Conservation (phyloP, 2,888 invertebrate species). For the Biston stratarius region DNA sequence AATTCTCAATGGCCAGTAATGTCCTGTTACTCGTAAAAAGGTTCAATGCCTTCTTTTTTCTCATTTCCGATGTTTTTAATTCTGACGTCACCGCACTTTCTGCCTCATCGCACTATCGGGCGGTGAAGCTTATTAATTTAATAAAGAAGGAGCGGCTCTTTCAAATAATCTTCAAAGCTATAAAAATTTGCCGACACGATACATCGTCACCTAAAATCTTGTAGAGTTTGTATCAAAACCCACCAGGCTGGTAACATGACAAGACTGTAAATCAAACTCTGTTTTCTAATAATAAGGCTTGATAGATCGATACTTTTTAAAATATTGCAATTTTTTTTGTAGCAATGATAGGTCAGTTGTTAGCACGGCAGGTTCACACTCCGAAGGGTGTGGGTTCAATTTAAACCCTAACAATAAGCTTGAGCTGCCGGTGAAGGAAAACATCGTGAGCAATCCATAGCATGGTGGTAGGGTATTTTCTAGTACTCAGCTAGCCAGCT, state of each 20-base stretch:
- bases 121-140: conserved; percentile 23
- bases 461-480: too few relatives aligned
- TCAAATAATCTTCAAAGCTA: conserved; percentile 23
- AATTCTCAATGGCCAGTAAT: conserved; percentile 3
- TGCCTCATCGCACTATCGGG: conserved; percentile 16
- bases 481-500: too few relatives aligned
- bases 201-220: conserved; percentile 27
- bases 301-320: too few relatives aligned
- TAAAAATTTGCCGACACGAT: conserved; percentile 28
- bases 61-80: conserved; percentile 11
- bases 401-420: too few relatives aligned
- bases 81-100: conserved; percentile 26
- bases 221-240: conserved; percentile 1
- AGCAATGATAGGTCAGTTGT: too few relatives aligned
- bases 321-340: too few relatives aligned
- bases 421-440: too few relatives aligned
- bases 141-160: conserved; percentile 18
- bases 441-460: too few relatives aligned
- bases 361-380: too few relatives aligned
- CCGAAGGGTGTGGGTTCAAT: too few relatives aligned
- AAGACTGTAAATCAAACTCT: too few relatives aligned
- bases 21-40: neutral
- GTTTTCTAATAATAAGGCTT: too few relatives aligned
- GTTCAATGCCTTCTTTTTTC: neutral
- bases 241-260: neutral